Evolutionary conservation across 2,113 vertebrate genomes (phyloP), one percentile per base, ranked within the genome.

Genomic region (Empidonax alnorum): DNA sequence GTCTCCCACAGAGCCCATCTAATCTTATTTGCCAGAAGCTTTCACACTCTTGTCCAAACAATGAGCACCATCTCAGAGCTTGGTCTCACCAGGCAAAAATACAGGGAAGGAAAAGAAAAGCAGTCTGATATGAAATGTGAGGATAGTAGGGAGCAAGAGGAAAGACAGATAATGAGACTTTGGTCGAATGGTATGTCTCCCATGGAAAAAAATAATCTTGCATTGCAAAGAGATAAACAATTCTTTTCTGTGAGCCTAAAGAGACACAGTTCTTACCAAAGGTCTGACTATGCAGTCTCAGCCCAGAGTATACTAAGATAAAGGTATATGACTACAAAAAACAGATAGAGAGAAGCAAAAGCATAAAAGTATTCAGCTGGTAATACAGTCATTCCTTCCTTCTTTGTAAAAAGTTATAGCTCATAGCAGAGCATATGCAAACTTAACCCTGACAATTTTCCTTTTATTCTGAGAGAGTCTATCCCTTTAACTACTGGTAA

Each of bases 11-110:
- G 80, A 84, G 24, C 8, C 47, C 49, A n/a, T 61, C 41, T 76
- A 87, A 89, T 89, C 66, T 78, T 82, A 65, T 84, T 94, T 95
- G 52, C 56, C 77, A 82, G 89, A 92, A 68, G 66, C 24, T 87
- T 89, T 93, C 61, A 87, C 41, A 25, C 12, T 55, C n/a, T 61
- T 89, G 41, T 84, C 52, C 61, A 82, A 87, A 89, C 12, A 21
- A 56, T 9, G 13, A 84, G 18, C 28, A 59, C 20, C 0, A 0
- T 39, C 39, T 82, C 52, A 94, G 77, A 89, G 49, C 22, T 87
- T 69, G 44, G 61, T 73, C 53, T 91, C 41, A 62, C 31, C 44
- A 75, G 49, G 37, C 23, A 81, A 89, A 91, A 95, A 68, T 28
- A 47, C 44, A 69, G 62, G 53, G 62, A 92, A 74, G 13, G 23